A percentile compares a stretch with the other conserved stretches of the same genome.
phyloP scores from a whole-genome alignment of 2,113 vertebrate genomes.

The Nesoenas mayeri region DNA sequence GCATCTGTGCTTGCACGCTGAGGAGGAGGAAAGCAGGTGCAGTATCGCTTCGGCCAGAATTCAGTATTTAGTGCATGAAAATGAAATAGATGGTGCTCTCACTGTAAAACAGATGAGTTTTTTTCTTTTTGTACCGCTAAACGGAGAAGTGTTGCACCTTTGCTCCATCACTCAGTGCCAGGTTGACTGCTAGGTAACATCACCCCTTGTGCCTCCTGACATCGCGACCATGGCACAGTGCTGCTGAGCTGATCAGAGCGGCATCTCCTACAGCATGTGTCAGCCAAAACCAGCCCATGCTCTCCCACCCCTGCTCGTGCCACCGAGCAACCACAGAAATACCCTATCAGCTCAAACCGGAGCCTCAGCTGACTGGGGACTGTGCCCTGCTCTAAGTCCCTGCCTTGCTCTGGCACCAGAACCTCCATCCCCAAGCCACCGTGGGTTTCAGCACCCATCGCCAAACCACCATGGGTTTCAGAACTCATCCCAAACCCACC shows the following conservation, averaged over 20 bases:
- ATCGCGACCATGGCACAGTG: rapidly evolving
- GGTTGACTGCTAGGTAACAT: neutral
- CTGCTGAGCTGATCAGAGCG: neutral
- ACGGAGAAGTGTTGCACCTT: neutral
- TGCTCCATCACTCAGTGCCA: rapidly evolving
- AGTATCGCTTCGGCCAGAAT: neutral
- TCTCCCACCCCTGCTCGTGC: rapidly evolving
- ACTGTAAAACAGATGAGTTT: neutral
- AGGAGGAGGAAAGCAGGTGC: neutral
- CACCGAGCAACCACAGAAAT: neutral
- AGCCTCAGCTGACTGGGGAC: rapidly evolving
- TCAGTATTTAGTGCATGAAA: neutral
- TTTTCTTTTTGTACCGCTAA: neutral
- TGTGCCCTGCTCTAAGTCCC: rapidly evolving
- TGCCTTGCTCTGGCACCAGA: neutral
- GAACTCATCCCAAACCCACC: neutral
- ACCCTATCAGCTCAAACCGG: neutral
- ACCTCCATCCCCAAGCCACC: neutral
- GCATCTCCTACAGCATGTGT: rapidly evolving
- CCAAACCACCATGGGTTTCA: too few species aligned
- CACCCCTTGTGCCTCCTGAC: rapidly evolving
- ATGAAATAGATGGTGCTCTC: neutral
- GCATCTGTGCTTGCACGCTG: neutral
- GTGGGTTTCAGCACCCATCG: rapidly evolving
- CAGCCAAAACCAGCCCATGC: neutral